Evolutionary conservation across 2,113 vertebrate species (phyloP).

Genomic region (Silurus meridionalis): DNA sequence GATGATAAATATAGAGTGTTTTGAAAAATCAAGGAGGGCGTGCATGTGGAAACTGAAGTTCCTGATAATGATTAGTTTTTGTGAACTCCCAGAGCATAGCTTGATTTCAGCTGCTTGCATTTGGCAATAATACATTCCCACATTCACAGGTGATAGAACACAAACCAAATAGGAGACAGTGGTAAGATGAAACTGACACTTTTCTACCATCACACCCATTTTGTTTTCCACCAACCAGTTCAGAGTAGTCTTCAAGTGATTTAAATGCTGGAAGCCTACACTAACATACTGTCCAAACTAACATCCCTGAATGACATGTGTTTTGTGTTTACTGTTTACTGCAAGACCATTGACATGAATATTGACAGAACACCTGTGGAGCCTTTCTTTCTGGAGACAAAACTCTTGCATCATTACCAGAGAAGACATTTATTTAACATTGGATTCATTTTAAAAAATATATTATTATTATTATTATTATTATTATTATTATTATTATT

Average conservation of each 20-base stretch:
- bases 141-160: not conserved
- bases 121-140: not conserved
- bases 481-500: too few relatives aligned
- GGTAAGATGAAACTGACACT: not conserved
- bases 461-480: too few relatives aligned
- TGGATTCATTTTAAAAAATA: not conserved
- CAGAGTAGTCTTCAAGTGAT: not conserved
- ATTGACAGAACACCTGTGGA: not conserved
- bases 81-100: not conserved
- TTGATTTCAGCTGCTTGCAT: not conserved
- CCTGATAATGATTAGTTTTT: not conserved
- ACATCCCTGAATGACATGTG: not conserved
- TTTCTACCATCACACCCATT: not conserved
- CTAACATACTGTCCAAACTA: not conserved
- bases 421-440: not conserved
- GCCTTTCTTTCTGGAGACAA: not conserved
- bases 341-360: not conserved
- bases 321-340: not conserved
- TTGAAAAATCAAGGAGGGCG: not conserved
- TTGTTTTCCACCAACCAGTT: not conserved
- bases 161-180: not conserved
- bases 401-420: not conserved
- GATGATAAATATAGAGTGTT: not conserved
- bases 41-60: not conserved
- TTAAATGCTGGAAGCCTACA: not conserved